Evolutionary conservation across 2,113 vertebrate species (phyloP), one percentile per base, ranked within the genome.

Genomic region (Copsychus sechellarum): DNA sequence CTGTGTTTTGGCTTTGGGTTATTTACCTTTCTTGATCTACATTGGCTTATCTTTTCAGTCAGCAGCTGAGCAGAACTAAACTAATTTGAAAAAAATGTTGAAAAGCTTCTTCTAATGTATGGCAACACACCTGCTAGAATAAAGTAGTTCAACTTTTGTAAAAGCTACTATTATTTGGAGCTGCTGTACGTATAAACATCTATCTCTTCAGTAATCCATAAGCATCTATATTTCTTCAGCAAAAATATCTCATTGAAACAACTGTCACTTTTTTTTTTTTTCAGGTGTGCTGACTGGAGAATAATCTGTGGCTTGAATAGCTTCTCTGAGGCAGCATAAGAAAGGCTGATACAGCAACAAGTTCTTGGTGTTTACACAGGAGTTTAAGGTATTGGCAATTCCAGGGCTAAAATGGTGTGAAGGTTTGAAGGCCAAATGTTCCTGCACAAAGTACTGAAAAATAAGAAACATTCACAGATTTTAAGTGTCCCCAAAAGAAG

Each of bases 11-110:
- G 53, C 45, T 90, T 77, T 56, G 48, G 18, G 53, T 85, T 91
- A 57, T 88, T 95, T 82, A 92, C 53, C 45, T 92, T 85, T 92
- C 62, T 61, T 85, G 31, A 87, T 90, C 48, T 76, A 53, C 48
- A 29, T 5, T 17, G 28, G 22, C 65, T 94, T 81, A 53, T 85
- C 19, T 90, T 96, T 91, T 76, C 78, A 90, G 57, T 81, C 57
- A 90, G 22, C 4, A 1, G 17, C 60, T 76, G 36, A 87, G n/a
- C 36, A 94, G 90, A 87, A 79, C 40, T 76, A 85, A 90, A 90
- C 13, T 38, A 60, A 90, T 85, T 93, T 80, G 65, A 72, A 81
- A 60, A 81, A 89, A 93, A 87, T 25, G 5, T 40, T 85, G 53
- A 87, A 90, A 85, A 89, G 6, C 23, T 73, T 77, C 24, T 90